Base-by-base conservation (phyloP, 1,140 invertebrate species). In the Rhizoglyphus robini region DNA sequence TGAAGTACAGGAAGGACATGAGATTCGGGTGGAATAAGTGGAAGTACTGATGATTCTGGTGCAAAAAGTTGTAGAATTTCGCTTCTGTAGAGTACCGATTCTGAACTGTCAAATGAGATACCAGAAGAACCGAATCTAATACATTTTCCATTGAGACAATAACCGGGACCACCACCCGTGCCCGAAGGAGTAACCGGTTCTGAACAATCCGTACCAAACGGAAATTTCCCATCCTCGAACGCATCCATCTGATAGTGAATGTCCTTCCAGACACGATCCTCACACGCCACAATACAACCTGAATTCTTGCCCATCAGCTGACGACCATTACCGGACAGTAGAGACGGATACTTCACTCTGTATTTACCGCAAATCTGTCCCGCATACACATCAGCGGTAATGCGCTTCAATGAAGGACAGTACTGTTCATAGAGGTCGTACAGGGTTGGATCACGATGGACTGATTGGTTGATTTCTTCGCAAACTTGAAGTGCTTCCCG, bases 241-340 rank as follows among this genome's bases (percentile, higher is more conserved):
- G 68, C 69, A 57, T 71, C 70, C 70, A 71, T 71, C 51, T 71
- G 70, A 59, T 71, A 71, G 47, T 71, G 69, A 1, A 71, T 71
- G 49, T 70, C 70, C 29, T 49, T 63, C 70, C 70, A 71, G 2
- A 71, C 66, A 3, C 68, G 46, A 58, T 71, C 70, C 46, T 71
- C 70, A 65, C 70, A 71, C 2, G 70, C 70, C 4, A 71, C 69
- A 18, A 69, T 68, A 54, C 70, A 71, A 23, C 68, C 66, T 2
- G 70, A 67, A 65, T 71, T 65, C 18, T 62, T 66, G 41, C 57
- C 18, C 18, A 54, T 41, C 31, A 71, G 29, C 59, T 71, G 70
- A 36, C 67, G 51, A 13, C 70, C 70, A 49, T 66, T 67, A 15
- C 70, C 70, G 46, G 66, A 71, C 18, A 71, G 47, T 18, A 71